These are phyloP conservation scores for Lonchura striata DNA, from an alignment of 2,113 vertebrate species.

Conservation along the genomic window DNA sequence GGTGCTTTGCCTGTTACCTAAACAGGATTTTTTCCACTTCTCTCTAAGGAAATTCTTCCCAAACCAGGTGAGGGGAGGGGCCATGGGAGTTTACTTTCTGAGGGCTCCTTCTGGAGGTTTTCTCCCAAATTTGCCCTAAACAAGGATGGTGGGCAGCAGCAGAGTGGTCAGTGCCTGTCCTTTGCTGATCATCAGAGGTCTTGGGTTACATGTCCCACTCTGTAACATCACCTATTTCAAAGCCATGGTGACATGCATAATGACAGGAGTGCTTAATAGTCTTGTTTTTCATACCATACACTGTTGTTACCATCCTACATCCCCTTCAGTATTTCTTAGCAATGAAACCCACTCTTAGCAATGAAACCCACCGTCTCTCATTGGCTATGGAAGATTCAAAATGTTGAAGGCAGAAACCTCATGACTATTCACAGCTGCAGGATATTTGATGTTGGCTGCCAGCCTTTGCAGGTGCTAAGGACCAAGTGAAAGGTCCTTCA, in stretches of 20 bases:
- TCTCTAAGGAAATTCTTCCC: no score
- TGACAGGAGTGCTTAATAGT: accelerated
- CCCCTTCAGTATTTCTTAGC: neutral
- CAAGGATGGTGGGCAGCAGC: neutral
- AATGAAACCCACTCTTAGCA: neutral
- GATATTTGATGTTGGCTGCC: neutral
- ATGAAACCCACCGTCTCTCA: accelerated
- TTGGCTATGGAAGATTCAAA: neutral
- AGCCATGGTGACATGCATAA: neutral
- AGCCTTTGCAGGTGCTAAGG: neutral
- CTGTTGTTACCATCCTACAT: neutral
- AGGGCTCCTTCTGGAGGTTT: no score
- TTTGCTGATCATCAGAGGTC: neutral
- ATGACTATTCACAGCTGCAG: accelerated
- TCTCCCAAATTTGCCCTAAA: no score
- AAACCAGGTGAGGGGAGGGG: no score
- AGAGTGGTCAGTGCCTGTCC: neutral
- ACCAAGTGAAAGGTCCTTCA: neutral
- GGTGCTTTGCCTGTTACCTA: no score
- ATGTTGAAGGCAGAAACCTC: neutral
- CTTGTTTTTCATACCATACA: accelerated
- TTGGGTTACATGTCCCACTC: accelerated
- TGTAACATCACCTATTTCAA: neutral
- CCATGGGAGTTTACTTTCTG: no score
- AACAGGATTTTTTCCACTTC: no score